Base-by-base conservation (phyloP, 2,113 vertebrate species). In the Pholis gunnellus region DNA sequence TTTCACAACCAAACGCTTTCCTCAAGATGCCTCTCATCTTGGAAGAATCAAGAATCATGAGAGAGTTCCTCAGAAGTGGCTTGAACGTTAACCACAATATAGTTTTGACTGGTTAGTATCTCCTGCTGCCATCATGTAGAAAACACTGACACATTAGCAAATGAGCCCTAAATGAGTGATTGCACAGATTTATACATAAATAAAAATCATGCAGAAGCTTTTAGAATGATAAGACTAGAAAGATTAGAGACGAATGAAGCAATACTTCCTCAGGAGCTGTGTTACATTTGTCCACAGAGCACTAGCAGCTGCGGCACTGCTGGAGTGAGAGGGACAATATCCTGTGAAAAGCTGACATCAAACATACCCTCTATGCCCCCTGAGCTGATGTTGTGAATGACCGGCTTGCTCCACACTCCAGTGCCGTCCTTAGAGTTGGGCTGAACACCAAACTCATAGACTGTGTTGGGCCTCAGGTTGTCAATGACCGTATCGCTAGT, bases 381-480 rank as follows among this genome's bases (percentile, higher is more conserved):
- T 3, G 63, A 66, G 86, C 81, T 93, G 70, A 95, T 95, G 77
- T 97, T 97, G 93, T 98, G 96, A 86, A 93, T 93, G 73, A 96
- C 95, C 59, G 95, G 95, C 72, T 96, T 96, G 93, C 97, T 99
- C 98, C 98, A 99, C 60, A 90, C 42, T 73, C 97, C 97, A 17
- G 91, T 94, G 22, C 78, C 79, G 0, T 93, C 91, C 5, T 97
- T 95, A 44, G 91, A 67, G 4, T 94, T 97, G 81, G 97, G 95
- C 92, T 97, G 97, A 70, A 99, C 98, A 68, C 95, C 96, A 85
- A 99, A 99, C 90, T 99, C 98, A 87, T 99, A 99, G 52, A 95
- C 82, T 0, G 96, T 95, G 40, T 97, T 95, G 44, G 97, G 98
- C 86, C 97, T 99, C 66, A 99, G 93, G 73, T 97, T 96, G 65